These are phyloP conservation scores for Gallinago solitaria DNA, from an alignment of 2,797 vertebrate species.

Conservation along the genomic window DNA sequence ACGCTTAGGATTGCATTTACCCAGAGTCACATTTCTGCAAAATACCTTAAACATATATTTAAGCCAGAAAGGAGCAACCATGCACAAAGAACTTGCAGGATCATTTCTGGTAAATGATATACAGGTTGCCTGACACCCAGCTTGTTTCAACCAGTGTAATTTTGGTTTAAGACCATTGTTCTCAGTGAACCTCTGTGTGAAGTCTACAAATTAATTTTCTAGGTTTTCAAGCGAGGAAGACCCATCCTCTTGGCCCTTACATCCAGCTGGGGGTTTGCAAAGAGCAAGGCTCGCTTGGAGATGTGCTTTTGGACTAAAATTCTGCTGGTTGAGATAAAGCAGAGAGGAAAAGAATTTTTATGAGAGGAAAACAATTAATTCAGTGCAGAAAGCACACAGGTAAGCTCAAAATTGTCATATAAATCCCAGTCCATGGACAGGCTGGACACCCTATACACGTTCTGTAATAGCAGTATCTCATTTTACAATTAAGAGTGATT, in stretches of 20 bases:
- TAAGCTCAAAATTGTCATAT: background rate
- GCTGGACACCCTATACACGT: background rate
- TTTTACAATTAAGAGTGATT: background rate
- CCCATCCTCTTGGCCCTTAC: accelerated
- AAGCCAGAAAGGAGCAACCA: background rate
- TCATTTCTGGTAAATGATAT: background rate
- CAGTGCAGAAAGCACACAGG: background rate
- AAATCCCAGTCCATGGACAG: background rate
- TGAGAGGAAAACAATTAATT: background rate
- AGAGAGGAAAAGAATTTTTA: background rate
- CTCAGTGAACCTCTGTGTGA: background rate
- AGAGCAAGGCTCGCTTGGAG: background rate
- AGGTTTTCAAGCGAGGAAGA: background rate
- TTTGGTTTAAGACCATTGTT: background rate
- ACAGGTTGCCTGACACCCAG: background rate
- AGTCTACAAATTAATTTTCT: background rate
- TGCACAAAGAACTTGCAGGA: background rate
- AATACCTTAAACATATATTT: background rate
- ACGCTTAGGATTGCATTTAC: background rate
- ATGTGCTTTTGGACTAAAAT: background rate
- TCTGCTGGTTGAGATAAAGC: background rate
- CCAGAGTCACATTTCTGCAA: background rate
- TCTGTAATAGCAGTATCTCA: background rate
- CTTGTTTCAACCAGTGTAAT: background rate
- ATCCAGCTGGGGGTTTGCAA: background rate